These are phyloP conservation scores for Belonocnema kinseyi DNA, from an alignment of 1,140 invertebrate species.

Conservation along the genomic window DNA sequence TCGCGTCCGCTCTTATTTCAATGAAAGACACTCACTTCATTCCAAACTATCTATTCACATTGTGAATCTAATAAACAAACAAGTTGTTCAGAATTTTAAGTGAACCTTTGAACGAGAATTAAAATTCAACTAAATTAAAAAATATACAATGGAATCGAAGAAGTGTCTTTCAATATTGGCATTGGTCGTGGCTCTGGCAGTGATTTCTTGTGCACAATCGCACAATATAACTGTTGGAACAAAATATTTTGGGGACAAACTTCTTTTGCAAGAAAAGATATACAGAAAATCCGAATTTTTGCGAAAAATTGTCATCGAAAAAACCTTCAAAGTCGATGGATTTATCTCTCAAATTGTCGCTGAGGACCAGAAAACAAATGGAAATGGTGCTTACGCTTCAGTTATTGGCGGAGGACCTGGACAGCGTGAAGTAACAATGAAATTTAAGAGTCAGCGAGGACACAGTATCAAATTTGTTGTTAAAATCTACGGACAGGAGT, in stretches of 20 bases:
- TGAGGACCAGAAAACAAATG: constrained; percentile 71
- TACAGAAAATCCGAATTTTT: neutral
- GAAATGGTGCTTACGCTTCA: constrained; percentile 69
- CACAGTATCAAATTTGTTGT: constrained; percentile 71
- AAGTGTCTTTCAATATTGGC: neutral
- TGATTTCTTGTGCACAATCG: neutral
- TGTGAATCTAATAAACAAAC: too few relatives aligned
- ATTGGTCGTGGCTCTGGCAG: neutral
- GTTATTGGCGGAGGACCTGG: constrained; percentile 46
- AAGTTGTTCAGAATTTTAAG: too few relatives aligned
- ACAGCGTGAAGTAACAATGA: constrained; percentile 55
- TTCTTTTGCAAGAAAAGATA: constrained; percentile 38
- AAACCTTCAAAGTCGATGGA: neutral
- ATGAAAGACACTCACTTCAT: too few relatives aligned
- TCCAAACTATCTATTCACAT: too few relatives aligned
- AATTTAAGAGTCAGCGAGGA: constrained; percentile 69
- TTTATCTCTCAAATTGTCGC: constrained; percentile 59
- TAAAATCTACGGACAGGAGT: constrained; percentile 61
- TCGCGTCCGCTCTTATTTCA: too few relatives aligned
- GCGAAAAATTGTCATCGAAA: neutral
- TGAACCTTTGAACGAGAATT: too few relatives aligned
- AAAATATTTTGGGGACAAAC: constrained; percentile 60
- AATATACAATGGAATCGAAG: neutral
- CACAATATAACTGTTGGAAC: constrained; percentile 64
- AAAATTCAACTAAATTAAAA: neutral